Conservation (phyloP, 1,140 invertebrate genomes). For the Cyphomyrmex costatus region DNA sequence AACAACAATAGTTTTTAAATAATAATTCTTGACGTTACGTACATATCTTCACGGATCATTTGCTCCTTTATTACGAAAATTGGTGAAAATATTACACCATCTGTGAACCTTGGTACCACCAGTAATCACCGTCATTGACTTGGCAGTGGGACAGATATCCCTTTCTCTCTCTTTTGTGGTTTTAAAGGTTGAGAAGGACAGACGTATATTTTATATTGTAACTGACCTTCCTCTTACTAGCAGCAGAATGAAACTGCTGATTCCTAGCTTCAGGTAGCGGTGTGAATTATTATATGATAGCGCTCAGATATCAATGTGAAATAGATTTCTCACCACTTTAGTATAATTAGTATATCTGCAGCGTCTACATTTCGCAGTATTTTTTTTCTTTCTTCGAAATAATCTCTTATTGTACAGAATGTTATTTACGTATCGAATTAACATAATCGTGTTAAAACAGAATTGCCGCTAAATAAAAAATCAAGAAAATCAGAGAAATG, state of each 20-base stretch:
- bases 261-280: background rate
- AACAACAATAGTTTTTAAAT: background rate
- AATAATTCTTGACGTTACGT: background rate
- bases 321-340: background rate
- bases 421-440: background rate
- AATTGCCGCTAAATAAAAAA: too few relatives aligned
- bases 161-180: conserved; percentile 13
- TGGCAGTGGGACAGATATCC: background rate
- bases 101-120: background rate
- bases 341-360: background rate
- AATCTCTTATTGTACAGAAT: background rate
- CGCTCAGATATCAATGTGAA: background rate
- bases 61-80: background rate
- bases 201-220: conserved; percentile 15
- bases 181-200: background rate
- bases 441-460: background rate
- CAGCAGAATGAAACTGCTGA: background rate
- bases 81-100: background rate
- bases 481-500: too few relatives aligned
- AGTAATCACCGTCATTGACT: background rate
- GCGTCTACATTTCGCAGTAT: background rate
- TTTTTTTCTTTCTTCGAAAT: background rate
- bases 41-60: background rate
- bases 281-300: conserved; percentile 10
- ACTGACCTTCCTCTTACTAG: background rate